Percentiles rank a stretch among this genome's conserved stretches.
Conservation (phyloP, 2,888 invertebrate species). For the Mesoligia furuncula region DNA sequence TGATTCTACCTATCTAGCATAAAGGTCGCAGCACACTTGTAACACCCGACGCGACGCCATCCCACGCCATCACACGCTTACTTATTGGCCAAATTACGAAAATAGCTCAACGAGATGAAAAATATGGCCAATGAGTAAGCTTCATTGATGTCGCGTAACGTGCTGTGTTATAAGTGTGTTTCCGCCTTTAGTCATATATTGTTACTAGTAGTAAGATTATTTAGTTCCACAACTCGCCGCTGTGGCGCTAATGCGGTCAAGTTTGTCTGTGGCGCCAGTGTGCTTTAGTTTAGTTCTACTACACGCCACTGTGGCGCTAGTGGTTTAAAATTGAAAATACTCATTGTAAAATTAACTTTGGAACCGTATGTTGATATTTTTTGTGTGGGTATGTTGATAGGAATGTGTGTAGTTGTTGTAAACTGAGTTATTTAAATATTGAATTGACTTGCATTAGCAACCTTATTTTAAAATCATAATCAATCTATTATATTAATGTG, state of each 20-base stretch:
- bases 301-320: conserved; percentile 14
- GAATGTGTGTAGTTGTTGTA: neutral
- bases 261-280: conserved; percentile 15
- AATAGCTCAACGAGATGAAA: too few species aligned
- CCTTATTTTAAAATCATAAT: too few species aligned
- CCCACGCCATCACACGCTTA: too few species aligned
- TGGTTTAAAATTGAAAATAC: conserved; percentile 43
- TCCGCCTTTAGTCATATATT: too few species aligned
- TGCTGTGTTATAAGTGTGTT: too few species aligned
- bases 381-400: conserved; percentile 26
- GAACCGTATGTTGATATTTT: conserved; percentile 37
- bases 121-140: too few species aligned
- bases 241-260: conserved; percentile 13
- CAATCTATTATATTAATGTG: too few species aligned
- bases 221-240: conserved; percentile 17
- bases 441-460: too few species aligned
- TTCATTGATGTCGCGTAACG: too few species aligned
- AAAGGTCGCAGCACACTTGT: too few species aligned
- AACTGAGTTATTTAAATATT: neutral
- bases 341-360: conserved; percentile 36
- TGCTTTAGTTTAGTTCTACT: conserved; percentile 11
- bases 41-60: too few species aligned
- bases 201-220: neutral
- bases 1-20: neutral
- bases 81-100: too few species aligned